These are phyloP conservation scores for Diorhabda sublineata DNA, from an alignment of 1,140 invertebrate species.

Conservation along the genomic window DNA sequence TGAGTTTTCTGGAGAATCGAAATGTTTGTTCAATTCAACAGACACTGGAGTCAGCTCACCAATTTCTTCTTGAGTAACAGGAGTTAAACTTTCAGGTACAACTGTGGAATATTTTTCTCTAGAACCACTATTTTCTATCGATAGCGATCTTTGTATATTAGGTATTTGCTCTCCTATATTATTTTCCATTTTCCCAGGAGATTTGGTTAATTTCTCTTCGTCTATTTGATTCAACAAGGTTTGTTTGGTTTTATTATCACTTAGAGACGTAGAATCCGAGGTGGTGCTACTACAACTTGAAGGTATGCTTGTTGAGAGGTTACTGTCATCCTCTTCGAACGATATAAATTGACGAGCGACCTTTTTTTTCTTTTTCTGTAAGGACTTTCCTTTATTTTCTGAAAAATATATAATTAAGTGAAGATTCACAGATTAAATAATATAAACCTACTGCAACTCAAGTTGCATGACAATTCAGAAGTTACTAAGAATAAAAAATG, in stretches of 20 bases:
- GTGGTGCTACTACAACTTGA: constrained; percentile 38
- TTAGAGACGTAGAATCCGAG: constrained; percentile 32
- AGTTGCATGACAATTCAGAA: neutral
- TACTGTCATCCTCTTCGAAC: constrained; percentile 43
- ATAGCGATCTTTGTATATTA: constrained; percentile 32
- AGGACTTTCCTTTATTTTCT: constrained; percentile 25
- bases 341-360: constrained; percentile 44
- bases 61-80: constrained; percentile 47
- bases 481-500: too few species aligned
- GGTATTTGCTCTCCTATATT: constrained; percentile 14
- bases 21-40: constrained; percentile 35
- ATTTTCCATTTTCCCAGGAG: constrained; percentile 7
- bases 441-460: neutral
- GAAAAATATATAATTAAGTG: constrained; percentile 3
- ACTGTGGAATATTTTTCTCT: constrained; percentile 36
- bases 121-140: constrained; percentile 41
- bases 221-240: constrained; percentile 14
- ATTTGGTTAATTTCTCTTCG: constrained; percentile 18
- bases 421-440: neutral
- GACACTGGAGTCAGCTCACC: constrained; percentile 52
- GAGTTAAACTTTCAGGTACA: constrained; percentile 47
- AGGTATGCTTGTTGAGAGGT: constrained; percentile 40
- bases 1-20: constrained; percentile 32
- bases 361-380: constrained; percentile 38
- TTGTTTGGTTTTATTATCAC: constrained; percentile 21